A percentile compares a stretch with the other conserved stretches of the same genome.
Conservation (phyloP, 2,888 invertebrate genomes). For the Lepidocyrtinus sp. region DNA sequence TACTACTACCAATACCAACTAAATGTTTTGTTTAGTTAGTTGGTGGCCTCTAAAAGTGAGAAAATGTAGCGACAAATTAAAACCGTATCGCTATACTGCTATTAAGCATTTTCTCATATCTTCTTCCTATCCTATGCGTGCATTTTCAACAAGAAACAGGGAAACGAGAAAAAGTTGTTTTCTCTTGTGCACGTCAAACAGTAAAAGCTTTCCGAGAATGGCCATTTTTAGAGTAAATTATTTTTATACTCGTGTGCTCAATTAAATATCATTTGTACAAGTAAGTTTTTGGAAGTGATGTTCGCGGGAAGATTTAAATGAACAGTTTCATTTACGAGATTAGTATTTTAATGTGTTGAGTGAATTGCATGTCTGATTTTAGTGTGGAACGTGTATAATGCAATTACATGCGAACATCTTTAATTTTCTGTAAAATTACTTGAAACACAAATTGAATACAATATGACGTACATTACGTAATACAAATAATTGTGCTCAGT, state of each 20-base stretch:
- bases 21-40: no score
- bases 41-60: no score
- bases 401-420: background rate
- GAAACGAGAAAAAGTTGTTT: no score
- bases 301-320: no score
- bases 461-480: constrained; percentile 19
- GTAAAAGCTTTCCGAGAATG: no score
- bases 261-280: constrained; percentile 11
- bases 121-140: no score
- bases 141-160: background rate
- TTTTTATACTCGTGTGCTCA: constrained; percentile 52
- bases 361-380: constrained; percentile 20
- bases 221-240: constrained; percentile 24
- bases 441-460: background rate
- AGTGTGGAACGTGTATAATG: background rate
- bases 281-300: constrained; percentile 18
- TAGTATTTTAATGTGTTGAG: constrained; percentile 1
- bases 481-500: constrained; percentile 37
- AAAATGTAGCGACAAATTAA: no score
- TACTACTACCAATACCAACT: background rate
- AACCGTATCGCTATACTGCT: no score
- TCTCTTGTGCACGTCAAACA: no score
- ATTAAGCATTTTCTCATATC: no score
- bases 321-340: no score
- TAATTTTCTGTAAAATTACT: background rate